A percentile compares a stretch with the other conserved stretches of the same genome.
Evolutionary conservation across 2,113 vertebrate species (phyloP).

Genomic region (Hydropotes inermis): DNA sequence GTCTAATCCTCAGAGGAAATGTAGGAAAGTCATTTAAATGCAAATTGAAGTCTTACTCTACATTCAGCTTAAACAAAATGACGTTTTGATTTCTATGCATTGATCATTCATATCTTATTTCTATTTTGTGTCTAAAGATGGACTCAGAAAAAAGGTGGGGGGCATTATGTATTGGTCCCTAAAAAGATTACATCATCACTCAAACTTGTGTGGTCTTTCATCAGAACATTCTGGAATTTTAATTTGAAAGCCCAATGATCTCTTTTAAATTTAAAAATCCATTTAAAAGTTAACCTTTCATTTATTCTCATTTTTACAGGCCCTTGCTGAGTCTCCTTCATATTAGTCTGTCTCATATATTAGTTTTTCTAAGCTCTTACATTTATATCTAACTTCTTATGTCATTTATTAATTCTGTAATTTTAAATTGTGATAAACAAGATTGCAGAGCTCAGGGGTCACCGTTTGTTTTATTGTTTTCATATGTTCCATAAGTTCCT

Average conservation of each 20-base stretch:
- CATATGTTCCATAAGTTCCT: not conserved
- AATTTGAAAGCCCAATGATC: not conserved
- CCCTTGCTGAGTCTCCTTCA: not conserved
- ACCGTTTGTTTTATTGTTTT: not conserved
- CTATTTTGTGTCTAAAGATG: not conserved
- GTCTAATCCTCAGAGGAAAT: not conserved
- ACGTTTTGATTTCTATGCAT: not conserved
- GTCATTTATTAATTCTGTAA: not conserved
- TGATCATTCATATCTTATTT: not conserved
- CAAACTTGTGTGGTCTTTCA: not conserved
- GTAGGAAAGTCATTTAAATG: not conserved
- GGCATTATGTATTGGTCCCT: not conserved
- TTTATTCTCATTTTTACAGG: not conserved
- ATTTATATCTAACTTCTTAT: not conserved
- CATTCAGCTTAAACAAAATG: not conserved
- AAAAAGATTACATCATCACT: not conserved
- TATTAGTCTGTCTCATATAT: not conserved
- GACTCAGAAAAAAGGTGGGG: not conserved
- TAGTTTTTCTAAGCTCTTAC: not conserved
- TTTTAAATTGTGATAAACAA: not conserved
- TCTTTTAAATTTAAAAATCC: not conserved
- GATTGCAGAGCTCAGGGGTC: not conserved
- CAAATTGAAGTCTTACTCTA: not conserved
- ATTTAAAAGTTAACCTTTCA: not conserved
- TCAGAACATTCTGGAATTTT: not conserved